Percentiles rank a stretch among this genome's conserved stretches.
These are phyloP conservation scores for Agapornis canus DNA, from an alignment of 2,797 vertebrate genomes.

Conservation along the genomic window DNA sequence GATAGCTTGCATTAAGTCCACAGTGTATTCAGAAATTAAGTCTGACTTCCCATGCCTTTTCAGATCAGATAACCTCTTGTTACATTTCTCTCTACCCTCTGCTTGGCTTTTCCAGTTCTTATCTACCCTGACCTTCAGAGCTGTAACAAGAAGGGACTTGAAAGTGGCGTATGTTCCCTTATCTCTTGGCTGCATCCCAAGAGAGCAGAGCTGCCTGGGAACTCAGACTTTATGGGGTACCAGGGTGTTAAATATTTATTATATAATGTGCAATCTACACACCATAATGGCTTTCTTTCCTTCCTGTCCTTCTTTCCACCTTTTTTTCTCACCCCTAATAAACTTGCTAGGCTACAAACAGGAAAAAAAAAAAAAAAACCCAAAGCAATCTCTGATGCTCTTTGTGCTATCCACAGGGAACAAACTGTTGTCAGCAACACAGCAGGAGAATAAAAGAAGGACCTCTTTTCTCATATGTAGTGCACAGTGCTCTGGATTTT, in stretches of 20 bases:
- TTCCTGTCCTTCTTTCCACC: not conserved
- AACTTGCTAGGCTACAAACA: not conserved
- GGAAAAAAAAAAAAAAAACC: not conserved
- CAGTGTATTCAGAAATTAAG: not conserved
- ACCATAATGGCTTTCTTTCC: not conserved
- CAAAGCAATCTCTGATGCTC: not conserved
- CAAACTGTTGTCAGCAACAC: not conserved
- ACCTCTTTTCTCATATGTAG: not conserved
- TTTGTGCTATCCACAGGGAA: not conserved
- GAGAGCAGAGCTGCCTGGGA: constrained; percentile 9
- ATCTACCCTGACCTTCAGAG: not conserved
- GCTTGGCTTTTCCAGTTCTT: not conserved
- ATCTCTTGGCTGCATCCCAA: constrained; percentile 11
- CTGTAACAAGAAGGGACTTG: not conserved
- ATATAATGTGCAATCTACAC: not conserved
- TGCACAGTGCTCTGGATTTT: not conserved
- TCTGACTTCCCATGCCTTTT: not conserved
- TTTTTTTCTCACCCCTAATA: not conserved
- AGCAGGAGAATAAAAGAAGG: not conserved
- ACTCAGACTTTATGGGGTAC: not conserved
- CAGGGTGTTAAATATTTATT: not conserved
- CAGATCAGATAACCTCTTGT: not conserved
- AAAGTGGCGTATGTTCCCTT: not conserved
- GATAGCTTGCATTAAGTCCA: not conserved
- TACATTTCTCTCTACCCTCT: not conserved